Evolutionary conservation across 2,113 vertebrate species (phyloP).

Genomic region (Varanus komodoensis): DNA sequence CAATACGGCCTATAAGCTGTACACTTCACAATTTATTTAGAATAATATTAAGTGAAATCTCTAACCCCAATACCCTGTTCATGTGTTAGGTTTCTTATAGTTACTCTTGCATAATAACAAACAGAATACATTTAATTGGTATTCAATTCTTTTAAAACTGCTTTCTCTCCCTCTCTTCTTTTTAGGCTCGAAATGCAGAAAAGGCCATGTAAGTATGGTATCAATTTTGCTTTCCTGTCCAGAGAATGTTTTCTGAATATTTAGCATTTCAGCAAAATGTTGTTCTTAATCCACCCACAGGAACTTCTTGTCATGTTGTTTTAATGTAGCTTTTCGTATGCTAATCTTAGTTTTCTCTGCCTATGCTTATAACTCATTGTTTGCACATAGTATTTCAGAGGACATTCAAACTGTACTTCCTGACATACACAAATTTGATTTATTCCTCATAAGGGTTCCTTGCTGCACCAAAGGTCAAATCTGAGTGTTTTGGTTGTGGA

Average conservation of each 20-base stretch:
- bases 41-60: not conserved
- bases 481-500: not conserved
- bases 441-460: not conserved
- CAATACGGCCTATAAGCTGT: not conserved
- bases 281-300: not conserved
- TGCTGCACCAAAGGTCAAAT: not conserved
- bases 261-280: not conserved
- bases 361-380: not conserved
- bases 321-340: not conserved
- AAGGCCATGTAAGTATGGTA: constrained; percentile 91
- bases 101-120: not conserved
- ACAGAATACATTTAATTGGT: not conserved
- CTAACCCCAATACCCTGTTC: not conserved
- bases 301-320: not conserved
- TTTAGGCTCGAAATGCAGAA: constrained; percentile 93
- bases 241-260: not conserved
- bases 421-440: fast-evolving
- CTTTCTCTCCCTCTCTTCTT: constrained; percentile 14
- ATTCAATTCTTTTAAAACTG: constrained; percentile 19
- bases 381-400: not conserved
- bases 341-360: not conserved
- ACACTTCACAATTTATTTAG: not conserved
- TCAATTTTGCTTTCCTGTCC: not conserved
- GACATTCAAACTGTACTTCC: not conserved
- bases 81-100: not conserved